Evolutionary conservation across 2,888 invertebrate species (phyloP).

Genomic region (Thecophora atra): DNA sequence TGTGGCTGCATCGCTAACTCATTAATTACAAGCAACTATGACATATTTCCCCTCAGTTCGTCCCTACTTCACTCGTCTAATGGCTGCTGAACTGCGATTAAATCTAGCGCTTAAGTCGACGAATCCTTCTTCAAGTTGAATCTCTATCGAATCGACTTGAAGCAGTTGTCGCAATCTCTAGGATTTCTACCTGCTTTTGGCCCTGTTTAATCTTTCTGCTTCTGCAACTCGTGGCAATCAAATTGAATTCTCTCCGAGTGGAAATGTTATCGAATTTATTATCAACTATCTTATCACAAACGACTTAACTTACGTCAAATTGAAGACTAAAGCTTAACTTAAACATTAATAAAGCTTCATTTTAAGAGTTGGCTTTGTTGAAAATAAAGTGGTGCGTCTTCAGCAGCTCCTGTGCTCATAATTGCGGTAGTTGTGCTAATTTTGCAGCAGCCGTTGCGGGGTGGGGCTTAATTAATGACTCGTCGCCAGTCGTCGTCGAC

Average conservation of each 20-base stretch:
- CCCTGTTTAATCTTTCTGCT: too few species aligned
- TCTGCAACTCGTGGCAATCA: too few species aligned
- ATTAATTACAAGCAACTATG: too few species aligned
- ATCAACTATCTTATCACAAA: neutral
- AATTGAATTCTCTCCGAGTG: neutral
- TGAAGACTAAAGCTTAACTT: neutral
- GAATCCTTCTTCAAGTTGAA: too few species aligned
- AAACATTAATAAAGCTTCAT: constrained; percentile 7
- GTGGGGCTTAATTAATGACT: constrained; percentile 19
- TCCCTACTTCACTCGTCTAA: too few species aligned
- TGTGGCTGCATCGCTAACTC: too few species aligned
- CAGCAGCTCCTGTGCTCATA: neutral
- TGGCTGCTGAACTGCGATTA: too few species aligned
- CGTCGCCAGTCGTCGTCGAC: neutral
- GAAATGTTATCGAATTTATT: neutral
- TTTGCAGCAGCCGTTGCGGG: constrained; percentile 2
- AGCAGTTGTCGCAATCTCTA: too few species aligned
- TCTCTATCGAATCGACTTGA: too few species aligned
- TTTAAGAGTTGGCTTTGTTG: neutral
- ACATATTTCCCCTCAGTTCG: too few species aligned
- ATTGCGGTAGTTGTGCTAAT: neutral
- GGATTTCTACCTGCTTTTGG: too few species aligned
- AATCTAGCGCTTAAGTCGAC: too few species aligned
- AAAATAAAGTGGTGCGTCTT: neutral
- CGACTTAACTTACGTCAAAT: neutral